Percentiles rank a stretch among this genome's conserved stretches.
phyloP scores from a whole-genome alignment of 2,113 vertebrate species.

The Lathamus discolor region DNA sequence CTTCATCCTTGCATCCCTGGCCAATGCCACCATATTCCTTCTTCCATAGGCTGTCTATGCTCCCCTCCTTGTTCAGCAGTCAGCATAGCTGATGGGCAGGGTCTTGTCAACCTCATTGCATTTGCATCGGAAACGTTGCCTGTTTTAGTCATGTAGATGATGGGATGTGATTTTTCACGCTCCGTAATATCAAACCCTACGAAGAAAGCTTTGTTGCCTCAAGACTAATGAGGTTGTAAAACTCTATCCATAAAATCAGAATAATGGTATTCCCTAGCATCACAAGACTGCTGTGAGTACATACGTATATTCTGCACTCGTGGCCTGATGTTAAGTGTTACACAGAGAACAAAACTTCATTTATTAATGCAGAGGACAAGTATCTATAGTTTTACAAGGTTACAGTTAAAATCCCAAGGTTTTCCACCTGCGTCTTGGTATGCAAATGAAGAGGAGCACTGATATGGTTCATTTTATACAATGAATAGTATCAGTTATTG shows the following conservation, averaged over 20 bases:
- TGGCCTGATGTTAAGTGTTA: neutral
- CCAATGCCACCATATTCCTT: rapidly evolving
- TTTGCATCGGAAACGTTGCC: constrained; percentile 24
- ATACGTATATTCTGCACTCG: neutral
- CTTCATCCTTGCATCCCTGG: neutral
- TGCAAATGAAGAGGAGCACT: constrained; percentile 7
- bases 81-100: neutral
- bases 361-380: neutral
- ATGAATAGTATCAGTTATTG: constrained; percentile 35
- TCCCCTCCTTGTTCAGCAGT: neutral
- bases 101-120: neutral
- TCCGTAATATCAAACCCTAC: constrained; percentile 49
- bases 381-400: neutral
- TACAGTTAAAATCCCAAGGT: constrained; percentile 21
- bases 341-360: neutral
- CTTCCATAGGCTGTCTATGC: neutral
- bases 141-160: constrained; percentile 16
- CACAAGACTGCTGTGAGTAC: constrained; percentile 26
- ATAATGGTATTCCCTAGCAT: constrained; percentile 32
- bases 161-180: constrained; percentile 58
- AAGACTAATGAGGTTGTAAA: constrained; percentile 71
- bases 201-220: constrained; percentile 62
- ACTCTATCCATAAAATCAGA: constrained; percentile 65
- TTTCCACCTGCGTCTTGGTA: neutral
- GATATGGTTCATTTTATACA: neutral